Base-by-base conservation (phyloP, 2,797 vertebrate species). In the Hoplostethus mediterraneus region DNA sequence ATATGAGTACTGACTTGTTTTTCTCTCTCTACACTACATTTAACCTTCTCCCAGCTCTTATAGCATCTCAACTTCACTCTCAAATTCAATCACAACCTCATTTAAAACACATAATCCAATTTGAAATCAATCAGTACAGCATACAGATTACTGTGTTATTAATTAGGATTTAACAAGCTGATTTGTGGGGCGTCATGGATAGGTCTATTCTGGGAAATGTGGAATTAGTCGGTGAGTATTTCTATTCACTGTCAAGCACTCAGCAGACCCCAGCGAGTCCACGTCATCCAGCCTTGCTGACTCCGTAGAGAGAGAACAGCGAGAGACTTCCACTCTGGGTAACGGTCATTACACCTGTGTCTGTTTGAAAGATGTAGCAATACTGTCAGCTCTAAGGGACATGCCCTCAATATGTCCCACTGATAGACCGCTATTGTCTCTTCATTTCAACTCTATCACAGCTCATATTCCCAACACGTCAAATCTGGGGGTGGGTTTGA, bases 81-180 rank as follows among this genome's bases (percentile, higher is more conserved):
- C 33, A 48, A 79, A 59, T 69, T 64, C 36, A 75, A 66, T 67
- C 61, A 76, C 6, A 65, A 47, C 57, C 38, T 51, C 1, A 52
- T 40, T 28, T 28, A 45, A 13, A 30, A 33, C 30, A 55, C 28
- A n/a, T 33, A 66, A 80, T 77, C 63, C 7, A 68, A 54, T 69
- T 85, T 63, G 8, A 63, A 38, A 63, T 31, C 28, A 65, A 57
- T 53, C 59, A 48, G 40, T 9, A 17, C 49, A 73, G 3, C 12
- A 9, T 3, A 47, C 53, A 42, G n/a, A 75, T 86, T 71, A 54
- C 83, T 17, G 28, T 68, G n/a, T 21, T 57, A 80, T 80, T 74
- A 8, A 80, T 81, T 84, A 67, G 31, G 31, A 84, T 82, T 82
- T 68, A 6, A n/a, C 57, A 55, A 54, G 67, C 51, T 4, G 2